Evolutionary conservation across 35 echinoderm and acorn worm species (phyloP).

Genomic region (Acanthaster planci): DNA sequence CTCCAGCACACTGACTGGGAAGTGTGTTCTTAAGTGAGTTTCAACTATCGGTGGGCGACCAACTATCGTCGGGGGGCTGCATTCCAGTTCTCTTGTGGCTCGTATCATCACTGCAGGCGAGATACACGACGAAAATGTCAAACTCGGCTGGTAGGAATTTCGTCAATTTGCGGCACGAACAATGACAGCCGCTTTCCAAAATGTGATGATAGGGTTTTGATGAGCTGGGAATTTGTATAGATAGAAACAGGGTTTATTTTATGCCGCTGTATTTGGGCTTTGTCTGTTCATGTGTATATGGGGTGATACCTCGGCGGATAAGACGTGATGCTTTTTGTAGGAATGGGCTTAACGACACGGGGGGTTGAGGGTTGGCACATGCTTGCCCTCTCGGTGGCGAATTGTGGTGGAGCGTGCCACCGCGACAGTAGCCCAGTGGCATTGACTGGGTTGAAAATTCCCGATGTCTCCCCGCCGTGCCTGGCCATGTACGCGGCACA

Average conservation of each 20-base stretch:
- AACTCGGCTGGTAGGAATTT: constrained; percentile 30
- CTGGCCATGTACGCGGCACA: constrained; percentile 15
- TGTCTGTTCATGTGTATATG: constrained; percentile 58
- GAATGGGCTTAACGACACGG: constrained; percentile 75
- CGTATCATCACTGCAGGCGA: constrained; percentile 23
- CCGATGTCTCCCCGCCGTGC: constrained; percentile 13
- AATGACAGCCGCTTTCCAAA: constrained; percentile 22
- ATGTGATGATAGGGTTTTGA: constrained; percentile 11
- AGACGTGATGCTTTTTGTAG: constrained; percentile 68
- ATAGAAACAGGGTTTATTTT: background rate
- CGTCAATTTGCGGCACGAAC: constrained; percentile 36
- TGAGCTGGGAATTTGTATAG: background rate
- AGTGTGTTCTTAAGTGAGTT: background rate
- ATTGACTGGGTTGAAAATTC: background rate
- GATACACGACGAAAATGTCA: constrained; percentile 41
- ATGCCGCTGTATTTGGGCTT: too few species aligned
- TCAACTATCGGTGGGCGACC: background rate
- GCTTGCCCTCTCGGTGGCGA: background rate
- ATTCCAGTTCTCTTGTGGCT: constrained; percentile 15
- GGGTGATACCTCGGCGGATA: constrained; percentile 79
- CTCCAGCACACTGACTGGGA: background rate
- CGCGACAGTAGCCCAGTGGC: constrained; percentile 24
- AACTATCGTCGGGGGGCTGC: constrained; percentile 1
- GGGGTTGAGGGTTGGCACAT: constrained; percentile 21
- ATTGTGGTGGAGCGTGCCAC: constrained; percentile 28